Percentiles rank a stretch among this genome's conserved stretches.
phyloP scores from a whole-genome alignment of 2,797 vertebrate genomes.

The Acropternis orthonyx region DNA sequence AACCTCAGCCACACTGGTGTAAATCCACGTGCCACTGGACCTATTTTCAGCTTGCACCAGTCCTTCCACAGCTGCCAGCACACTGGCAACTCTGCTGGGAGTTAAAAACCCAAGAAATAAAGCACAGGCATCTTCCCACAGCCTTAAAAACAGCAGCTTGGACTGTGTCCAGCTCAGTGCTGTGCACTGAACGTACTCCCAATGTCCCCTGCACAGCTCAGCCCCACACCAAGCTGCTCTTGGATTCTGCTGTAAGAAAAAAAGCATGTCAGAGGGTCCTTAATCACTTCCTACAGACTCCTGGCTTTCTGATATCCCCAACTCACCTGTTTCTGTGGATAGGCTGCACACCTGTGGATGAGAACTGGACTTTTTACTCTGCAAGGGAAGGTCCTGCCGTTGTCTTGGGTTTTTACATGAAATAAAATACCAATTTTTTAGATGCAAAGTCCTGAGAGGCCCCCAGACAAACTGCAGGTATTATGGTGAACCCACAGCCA shows the following conservation, averaged over 20 bases:
- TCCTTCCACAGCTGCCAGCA: neutral
- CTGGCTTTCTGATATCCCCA: neutral
- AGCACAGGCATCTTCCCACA: neutral
- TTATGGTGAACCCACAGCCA: neutral
- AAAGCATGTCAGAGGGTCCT: neutral
- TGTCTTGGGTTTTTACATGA: neutral
- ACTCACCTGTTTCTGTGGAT: neutral
- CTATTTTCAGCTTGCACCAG: neutral
- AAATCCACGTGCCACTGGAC: neutral
- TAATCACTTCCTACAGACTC: neutral
- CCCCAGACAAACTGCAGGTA: neutral
- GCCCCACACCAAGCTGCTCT: neutral
- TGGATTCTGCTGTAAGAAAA: neutral
- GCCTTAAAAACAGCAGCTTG: neutral
- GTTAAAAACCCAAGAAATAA: neutral
- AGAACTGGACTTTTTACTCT: neutral
- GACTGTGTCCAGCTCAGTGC: no score
- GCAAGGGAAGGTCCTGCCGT: neutral
- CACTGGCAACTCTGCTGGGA: neutral
- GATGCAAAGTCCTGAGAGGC: neutral
- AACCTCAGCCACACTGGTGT: neutral
- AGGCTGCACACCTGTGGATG: neutral
- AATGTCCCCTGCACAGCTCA: neutral
- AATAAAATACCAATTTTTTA: neutral
- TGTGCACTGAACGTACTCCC: neutral